Conservation (phyloP, 2,113 vertebrate genomes). For the Buteo buteo region DNA sequence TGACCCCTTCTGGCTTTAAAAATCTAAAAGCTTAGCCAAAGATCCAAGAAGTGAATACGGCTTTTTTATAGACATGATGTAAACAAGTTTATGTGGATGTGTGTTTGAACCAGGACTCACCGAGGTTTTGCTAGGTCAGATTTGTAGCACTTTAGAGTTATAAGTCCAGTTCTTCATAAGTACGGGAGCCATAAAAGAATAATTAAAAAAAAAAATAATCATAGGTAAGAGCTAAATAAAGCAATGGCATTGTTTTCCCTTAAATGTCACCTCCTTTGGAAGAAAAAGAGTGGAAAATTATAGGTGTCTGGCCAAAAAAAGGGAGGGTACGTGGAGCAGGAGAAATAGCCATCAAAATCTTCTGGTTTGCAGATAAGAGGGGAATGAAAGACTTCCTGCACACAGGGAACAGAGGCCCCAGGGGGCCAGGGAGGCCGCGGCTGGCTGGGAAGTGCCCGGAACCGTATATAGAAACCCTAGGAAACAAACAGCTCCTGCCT, state of each 20-base stretch:
- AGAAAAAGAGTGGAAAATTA: not conserved
- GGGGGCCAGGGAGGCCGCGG: not conserved
- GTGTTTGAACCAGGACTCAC: not conserved
- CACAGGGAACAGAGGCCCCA: not conserved
- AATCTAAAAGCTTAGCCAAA: slow-evolving; percentile 1
- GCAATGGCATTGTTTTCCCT: not conserved
- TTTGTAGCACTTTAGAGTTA: not conserved
- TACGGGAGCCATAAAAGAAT: not conserved
- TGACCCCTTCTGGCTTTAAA: slow-evolving; percentile 6
- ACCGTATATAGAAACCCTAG: not conserved
- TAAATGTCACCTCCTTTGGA: not conserved
- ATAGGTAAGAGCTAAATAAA: slow-evolving; percentile 7
- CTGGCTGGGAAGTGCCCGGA: not conserved
- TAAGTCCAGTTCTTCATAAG: not conserved
- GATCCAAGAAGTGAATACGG: not conserved
- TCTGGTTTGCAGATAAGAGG: slow-evolving; percentile 29
- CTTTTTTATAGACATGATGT: slow-evolving; percentile 9
- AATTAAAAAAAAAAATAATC: not conserved
- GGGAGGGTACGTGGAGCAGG: not conserved
- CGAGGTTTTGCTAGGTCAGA: not conserved
- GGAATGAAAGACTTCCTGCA: slow-evolving; percentile 29
- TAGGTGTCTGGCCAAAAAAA: not conserved
- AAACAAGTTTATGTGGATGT: slow-evolving; percentile 8
- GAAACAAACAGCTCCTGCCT: not conserved
- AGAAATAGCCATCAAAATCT: slow-evolving; percentile 13